A percentile compares a stretch with the other conserved stretches of the same genome.
Conservation (phyloP, 2,797 vertebrate genomes). For the Hypotaenidia okinawae region DNA sequence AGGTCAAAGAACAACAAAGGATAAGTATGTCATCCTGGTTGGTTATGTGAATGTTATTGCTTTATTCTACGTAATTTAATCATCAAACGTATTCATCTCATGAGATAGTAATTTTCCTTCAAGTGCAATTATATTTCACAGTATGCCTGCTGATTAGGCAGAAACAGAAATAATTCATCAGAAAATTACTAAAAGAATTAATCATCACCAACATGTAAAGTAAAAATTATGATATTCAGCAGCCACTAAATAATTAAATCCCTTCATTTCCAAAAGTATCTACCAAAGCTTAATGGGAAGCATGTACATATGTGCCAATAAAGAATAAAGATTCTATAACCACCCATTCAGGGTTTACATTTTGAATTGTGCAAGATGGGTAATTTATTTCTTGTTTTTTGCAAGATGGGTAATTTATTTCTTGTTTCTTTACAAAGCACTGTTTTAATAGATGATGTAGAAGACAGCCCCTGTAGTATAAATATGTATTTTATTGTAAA, state of each 20-base stretch:
- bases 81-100: slow-evolving; percentile 86
- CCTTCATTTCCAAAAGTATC: slow-evolving; percentile 79
- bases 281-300: slow-evolving; percentile 40
- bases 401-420: no score
- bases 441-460: background rate
- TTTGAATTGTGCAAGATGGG: background rate
- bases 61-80: slow-evolving; percentile 88
- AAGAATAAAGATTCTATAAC: slow-evolving; percentile 31
- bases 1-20: slow-evolving; percentile 59
- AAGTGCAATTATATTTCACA: slow-evolving; percentile 87
- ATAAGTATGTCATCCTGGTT: slow-evolving; percentile 43
- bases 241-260: slow-evolving; percentile 91
- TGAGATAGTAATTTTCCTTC: slow-evolving; percentile 85
- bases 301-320: background rate
- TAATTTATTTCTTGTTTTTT: background rate
- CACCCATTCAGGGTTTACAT: slow-evolving; percentile 9
- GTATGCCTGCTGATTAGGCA: slow-evolving; percentile 87
- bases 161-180: slow-evolving; percentile 87
- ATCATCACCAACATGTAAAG: slow-evolving; percentile 79
- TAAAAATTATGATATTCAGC: slow-evolving; percentile 70
- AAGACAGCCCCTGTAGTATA: background rate
- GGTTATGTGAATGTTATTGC: slow-evolving; percentile 78
- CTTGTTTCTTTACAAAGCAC: slow-evolving; percentile 16
- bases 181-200: slow-evolving; percentile 90
- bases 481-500: slow-evolving; percentile 22